phyloP scores from a whole-genome alignment of 2,113 vertebrate genomes.

The Numida meleagris region DNA sequence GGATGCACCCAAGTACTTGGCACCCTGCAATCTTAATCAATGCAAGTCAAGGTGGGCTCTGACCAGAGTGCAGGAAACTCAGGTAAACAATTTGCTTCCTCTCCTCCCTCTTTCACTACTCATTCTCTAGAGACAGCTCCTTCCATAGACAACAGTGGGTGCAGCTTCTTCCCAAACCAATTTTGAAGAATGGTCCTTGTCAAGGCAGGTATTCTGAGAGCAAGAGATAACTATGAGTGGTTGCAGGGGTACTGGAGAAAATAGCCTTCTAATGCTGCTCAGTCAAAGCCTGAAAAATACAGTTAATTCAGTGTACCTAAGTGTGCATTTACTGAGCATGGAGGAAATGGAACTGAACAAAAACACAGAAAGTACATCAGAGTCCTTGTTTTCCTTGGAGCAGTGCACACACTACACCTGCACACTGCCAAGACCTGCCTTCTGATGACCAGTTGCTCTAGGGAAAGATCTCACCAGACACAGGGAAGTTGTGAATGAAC shows the following conservation, averaged over 20 bases:
- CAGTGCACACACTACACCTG: background rate
- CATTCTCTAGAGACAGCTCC: background rate
- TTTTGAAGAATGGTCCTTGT: background rate
- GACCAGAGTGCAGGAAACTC: background rate
- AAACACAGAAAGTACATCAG: background rate
- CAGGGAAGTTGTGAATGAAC: background rate
- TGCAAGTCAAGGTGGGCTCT: background rate
- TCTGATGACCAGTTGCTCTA: background rate
- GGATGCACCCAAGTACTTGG: background rate
- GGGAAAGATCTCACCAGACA: background rate
- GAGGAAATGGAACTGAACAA: background rate
- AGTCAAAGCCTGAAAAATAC: background rate
- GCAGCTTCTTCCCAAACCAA: background rate
- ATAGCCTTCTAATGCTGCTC: background rate
- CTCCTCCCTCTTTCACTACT: background rate
- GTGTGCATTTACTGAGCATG: rapidly evolving
- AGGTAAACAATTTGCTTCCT: background rate
- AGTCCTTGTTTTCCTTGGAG: rapidly evolving
- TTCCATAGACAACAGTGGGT: background rate
- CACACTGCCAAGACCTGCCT: background rate
- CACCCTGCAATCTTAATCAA: background rate
- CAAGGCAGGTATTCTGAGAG: background rate
- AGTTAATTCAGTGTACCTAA: background rate
- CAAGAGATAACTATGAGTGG: background rate
- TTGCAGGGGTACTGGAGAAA: rapidly evolving